Evolutionary conservation across 1,140 invertebrate species (phyloP).

Genomic region (Cydia splendana): DNA sequence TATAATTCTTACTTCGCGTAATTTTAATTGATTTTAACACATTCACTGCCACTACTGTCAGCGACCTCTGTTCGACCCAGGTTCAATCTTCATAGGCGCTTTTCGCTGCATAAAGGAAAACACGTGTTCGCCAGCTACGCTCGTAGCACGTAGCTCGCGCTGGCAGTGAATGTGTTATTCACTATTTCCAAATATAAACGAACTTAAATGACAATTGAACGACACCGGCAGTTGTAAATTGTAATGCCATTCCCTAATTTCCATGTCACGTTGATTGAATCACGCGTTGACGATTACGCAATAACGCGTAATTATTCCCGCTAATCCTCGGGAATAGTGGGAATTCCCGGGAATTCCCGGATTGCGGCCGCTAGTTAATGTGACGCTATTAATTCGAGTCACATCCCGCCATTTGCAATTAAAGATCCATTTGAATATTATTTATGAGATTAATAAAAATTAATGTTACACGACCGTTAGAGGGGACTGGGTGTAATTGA

Average conservation of each 20-base stretch:
- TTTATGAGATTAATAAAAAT: background rate
- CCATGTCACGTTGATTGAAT: constrained; percentile 1
- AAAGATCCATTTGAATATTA: background rate
- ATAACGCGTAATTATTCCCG: background rate
- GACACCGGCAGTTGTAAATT: no score
- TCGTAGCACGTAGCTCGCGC: no score
- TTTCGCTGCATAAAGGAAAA: no score
- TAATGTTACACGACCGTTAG: background rate
- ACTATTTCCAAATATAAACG: no score
- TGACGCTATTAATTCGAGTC: constrained; percentile 5
- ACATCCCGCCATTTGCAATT: background rate
- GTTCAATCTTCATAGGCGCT: no score
- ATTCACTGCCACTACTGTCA: no score
- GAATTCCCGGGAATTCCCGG: constrained; percentile 4
- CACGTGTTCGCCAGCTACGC: no score
- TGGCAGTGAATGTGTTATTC: no score
- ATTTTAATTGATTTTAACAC: no score
- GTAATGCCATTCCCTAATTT: background rate
- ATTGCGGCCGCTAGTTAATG: background rate
- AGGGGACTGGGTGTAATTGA: background rate
- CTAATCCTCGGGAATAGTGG: background rate
- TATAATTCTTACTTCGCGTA: no score
- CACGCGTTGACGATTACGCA: background rate
- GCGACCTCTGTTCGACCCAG: no score
- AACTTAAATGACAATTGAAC: no score